A percentile compares a stretch with the other conserved stretches of the same genome.
phyloP scores from a whole-genome alignment of 2,888 invertebrate genomes.

The Limulus polyphemus region DNA sequence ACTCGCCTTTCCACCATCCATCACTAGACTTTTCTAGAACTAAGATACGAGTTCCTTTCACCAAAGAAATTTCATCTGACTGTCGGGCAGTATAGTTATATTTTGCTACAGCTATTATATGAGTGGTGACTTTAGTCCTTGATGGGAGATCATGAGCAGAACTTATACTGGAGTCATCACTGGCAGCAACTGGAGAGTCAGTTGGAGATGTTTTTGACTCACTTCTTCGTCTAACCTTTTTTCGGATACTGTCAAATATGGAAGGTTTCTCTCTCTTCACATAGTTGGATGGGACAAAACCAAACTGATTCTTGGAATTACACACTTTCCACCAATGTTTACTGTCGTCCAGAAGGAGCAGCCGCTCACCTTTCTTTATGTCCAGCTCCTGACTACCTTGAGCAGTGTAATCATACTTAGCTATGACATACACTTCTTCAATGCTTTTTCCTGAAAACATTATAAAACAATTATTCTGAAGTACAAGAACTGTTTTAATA shows the following conservation, averaged over 20 bases:
- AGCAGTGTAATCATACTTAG: conserved; percentile 97
- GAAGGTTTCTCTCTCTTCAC: conserved; percentile 96
- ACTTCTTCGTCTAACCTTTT: conserved; percentile 24
- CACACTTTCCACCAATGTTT: conserved; percentile 99
- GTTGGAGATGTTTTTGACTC: conserved; percentile 26
- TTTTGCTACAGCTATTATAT: conserved; percentile 55
- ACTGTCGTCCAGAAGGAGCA: conserved; percentile 86
- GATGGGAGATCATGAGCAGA: conserved; percentile 15
- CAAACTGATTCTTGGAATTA: conserved; percentile 83
- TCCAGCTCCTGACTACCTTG: conserved; percentile 96
- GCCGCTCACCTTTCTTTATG: conserved; percentile 92
- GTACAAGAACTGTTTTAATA: too few species aligned
- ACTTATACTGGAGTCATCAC: conserved; percentile 26
- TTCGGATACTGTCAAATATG: conserved; percentile 62
- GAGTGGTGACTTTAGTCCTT: conserved; percentile 10
- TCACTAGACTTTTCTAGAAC: conserved; percentile 97
- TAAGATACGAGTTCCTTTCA: conserved; percentile 84
- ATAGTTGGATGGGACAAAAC: conserved; percentile 98
- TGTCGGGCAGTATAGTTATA: conserved; percentile 74
- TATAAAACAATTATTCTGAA: too few species aligned
- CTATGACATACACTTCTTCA: conserved; percentile 82
- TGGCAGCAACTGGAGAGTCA: conserved; percentile 25
- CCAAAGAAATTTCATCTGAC: conserved; percentile 83
- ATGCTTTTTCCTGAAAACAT: conserved; percentile 18
- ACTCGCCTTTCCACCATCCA: conserved; percentile 92